Evolutionary conservation across 23 tunicate species (phyloP).

Genomic region (Oikopleura dioica): DNA sequence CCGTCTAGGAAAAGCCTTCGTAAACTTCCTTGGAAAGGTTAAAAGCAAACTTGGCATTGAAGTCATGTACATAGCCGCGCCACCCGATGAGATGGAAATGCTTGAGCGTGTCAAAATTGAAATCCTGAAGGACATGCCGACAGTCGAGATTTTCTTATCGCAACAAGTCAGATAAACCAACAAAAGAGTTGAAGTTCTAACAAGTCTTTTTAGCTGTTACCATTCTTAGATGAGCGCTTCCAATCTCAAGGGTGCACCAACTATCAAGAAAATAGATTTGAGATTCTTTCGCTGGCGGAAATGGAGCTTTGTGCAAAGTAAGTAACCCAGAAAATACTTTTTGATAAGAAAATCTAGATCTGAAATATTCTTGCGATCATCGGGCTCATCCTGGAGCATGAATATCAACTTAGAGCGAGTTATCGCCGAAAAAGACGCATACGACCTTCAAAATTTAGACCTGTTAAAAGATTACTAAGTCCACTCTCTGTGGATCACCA

Average conservation of each 20-base stretch:
- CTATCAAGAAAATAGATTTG: constrained; percentile 6
- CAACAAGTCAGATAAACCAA: not conserved
- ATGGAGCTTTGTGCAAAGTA: constrained; percentile 2
- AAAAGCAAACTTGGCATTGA: not conserved
- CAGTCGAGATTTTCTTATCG: not conserved
- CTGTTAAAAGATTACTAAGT: not conserved
- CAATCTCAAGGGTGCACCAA: not conserved
- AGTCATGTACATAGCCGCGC: constrained; percentile 8
- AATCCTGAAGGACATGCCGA: not conserved
- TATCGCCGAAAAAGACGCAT: not conserved
- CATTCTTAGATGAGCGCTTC: not conserved
- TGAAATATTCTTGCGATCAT: not conserved
- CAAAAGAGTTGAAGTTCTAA: not conserved
- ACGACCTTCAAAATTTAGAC: not conserved
- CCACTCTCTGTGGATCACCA: no score
- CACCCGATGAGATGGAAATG: constrained; percentile 11
- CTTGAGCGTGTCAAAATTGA: constrained; percentile 7
- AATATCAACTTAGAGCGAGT: constrained; percentile 8
- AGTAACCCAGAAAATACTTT: not conserved
- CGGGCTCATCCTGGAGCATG: constrained; percentile 3
- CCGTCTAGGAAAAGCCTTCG: not conserved
- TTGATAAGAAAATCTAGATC: not conserved
- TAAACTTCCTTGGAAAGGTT: not conserved
- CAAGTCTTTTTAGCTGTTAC: not conserved
- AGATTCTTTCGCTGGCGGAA: not conserved